These are phyloP conservation scores for Megaptera novaeangliae DNA, from an alignment of 2,113 vertebrate species.

Conservation along the genomic window DNA sequence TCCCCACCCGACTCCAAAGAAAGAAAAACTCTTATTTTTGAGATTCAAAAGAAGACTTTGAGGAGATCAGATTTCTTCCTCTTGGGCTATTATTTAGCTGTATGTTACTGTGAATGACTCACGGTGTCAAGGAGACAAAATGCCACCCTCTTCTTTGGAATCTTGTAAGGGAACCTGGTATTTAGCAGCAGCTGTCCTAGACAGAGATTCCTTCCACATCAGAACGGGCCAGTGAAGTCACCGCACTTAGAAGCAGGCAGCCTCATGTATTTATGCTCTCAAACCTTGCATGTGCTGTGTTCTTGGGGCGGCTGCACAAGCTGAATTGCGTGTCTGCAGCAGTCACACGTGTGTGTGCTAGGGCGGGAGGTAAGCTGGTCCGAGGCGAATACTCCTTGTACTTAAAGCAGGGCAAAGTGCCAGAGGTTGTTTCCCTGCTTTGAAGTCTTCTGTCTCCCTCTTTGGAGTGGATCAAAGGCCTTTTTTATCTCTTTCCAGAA, in stretches of 20 bases:
- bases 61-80: neutral
- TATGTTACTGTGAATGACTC: neutral
- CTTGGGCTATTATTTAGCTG: neutral
- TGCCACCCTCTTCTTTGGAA: conserved; percentile 33
- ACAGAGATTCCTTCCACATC: conserved; percentile 68
- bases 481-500: conserved; percentile 43
- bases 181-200: conserved; percentile 66
- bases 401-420: conserved; percentile 57
- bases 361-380: conserved; percentile 38
- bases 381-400: conserved; percentile 62
- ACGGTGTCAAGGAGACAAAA: neutral
- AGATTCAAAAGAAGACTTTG: neutral
- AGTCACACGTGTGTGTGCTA: neutral
- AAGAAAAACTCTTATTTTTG: neutral
- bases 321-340: conserved; percentile 22
- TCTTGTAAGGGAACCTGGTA: conserved; percentile 49
- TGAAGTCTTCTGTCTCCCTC: conserved; percentile 74
- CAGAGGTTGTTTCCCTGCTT: conserved; percentile 72
- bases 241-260: conserved; percentile 64
- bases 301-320: conserved; percentile 31
- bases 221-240: conserved; percentile 66
- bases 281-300: accelerated
- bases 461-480: conserved; percentile 75
- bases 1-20: accelerated
- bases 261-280: conserved; percentile 46